Base-by-base conservation (phyloP, 53 echinoderm and acorn worm species). In the Luidia sarsii region DNA sequence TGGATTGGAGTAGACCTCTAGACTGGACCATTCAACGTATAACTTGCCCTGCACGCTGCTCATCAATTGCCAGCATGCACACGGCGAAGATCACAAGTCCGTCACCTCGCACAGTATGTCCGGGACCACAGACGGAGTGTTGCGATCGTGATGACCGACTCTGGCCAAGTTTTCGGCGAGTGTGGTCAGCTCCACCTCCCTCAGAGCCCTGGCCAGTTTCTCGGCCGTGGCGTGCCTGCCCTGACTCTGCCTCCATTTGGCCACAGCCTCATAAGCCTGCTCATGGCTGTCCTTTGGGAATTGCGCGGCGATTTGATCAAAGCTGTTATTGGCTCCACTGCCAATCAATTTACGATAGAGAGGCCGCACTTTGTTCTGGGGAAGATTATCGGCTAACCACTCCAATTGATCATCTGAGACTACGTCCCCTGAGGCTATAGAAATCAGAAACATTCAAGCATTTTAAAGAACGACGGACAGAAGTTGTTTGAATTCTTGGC, bases 291-390 rank as follows among this genome's bases (percentile, higher is more conserved):
- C 43, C 15, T 0, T 21, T 14, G 82, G 82, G 7, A 57, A 7
- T 20, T 21, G 13, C 14, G 16, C 31, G 18, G 24, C 10, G 57
- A 82, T 82, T 20, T 24, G 0, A 3, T 67, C 19, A 33, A 82
- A 68, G 28, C 39, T 56, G 13, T 39, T 55, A 9, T 56, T 46
- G 18, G 68, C 54, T 8, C 39, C 39, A 0, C 11, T 67, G 7
- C 56, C 57, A 57, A 82, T 82, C 39, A 82, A 68, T 7, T 33
- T 38, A 4, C 82, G 82, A 34, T 68, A 82, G 0, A 82, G 82
- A 28, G 11, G 56, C 3, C 68, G 82, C 67, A 52, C 67, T 52
- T 68, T 60, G 10, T 46, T 18, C 7, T 5, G 2, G 9, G 46
- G 72, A 5, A 72, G 55, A 5, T 24, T 31, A 6, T 6, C 27